Percentiles rank a stretch among this genome's conserved stretches.
phyloP scores from a whole-genome alignment of 2,113 vertebrate species.

The Globicephala melas region DNA sequence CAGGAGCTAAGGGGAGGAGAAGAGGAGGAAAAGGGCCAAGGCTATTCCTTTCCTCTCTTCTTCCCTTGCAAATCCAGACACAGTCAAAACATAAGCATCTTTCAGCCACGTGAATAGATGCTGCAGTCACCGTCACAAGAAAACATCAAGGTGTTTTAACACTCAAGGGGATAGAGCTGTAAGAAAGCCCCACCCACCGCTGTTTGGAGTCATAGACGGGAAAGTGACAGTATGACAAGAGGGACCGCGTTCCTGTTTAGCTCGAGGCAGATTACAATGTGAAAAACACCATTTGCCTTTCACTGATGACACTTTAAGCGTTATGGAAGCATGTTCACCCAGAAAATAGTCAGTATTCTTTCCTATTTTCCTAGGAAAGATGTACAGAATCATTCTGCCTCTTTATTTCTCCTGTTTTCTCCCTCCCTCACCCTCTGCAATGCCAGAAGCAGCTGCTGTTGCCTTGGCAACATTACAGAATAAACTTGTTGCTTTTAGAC shows the following conservation, averaged over 20 bases:
- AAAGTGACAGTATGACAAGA: background rate
- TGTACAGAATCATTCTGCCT: background rate
- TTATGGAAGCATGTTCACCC: background rate
- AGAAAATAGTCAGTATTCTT: background rate
- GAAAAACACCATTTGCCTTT: constrained; percentile 38
- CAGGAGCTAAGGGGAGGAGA: background rate
- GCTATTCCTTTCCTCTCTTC: background rate
- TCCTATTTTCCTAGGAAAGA: background rate
- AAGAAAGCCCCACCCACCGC: background rate
- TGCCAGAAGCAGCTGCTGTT: constrained; percentile 63
- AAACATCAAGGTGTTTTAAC: constrained; percentile 5
- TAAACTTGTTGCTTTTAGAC: constrained; percentile 69
- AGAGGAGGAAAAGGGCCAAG: too few relatives aligned
- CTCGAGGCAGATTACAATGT: background rate
- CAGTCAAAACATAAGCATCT: constrained; percentile 13
- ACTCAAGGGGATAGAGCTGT: background rate
- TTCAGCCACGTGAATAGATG: background rate
- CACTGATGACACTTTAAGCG: background rate
- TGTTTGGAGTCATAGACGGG: background rate
- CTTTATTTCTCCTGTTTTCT: background rate
- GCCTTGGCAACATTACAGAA: constrained; percentile 67
- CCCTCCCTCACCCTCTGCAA: background rate
- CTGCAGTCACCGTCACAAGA: background rate
- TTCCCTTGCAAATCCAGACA: background rate
- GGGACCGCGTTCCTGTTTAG: background rate